Base-by-base conservation (phyloP, 2,888 invertebrate species). In the Acanthosepion pharaonis region DNA sequence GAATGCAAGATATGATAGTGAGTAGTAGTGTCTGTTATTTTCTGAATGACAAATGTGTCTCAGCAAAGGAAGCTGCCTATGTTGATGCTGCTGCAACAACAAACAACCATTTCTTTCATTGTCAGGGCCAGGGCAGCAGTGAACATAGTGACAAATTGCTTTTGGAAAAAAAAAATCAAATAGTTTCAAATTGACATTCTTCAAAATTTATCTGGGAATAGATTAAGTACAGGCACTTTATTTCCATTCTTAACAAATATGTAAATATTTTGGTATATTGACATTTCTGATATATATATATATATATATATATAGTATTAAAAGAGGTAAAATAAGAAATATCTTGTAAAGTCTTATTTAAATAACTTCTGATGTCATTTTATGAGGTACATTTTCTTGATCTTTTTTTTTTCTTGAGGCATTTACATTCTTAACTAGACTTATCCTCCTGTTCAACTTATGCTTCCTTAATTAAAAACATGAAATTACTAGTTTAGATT, bases 51-150 rank as follows among this genome's bases (percentile, higher is more conserved):
- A 78, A 33, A 78, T 78, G n/a, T 78, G n/a, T 33, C 33, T 15
- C 9, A n/a, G 11, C n/a, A 78, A 78, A 78, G n/a, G 78, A 78
- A 78, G 33, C n/a, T 78, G 33, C 15, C 15, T 15, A 78, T 78
- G 23, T 78, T 78, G 78, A 9, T 78, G 78, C 78, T 78, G 5
- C n/a, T 11, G 9, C 28, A 78, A n/a, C 28, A 8, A 55, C 55
- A 55, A 59, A 59, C 59, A 59, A 78, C 78, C 78, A 78, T 78
- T 78, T 78, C 78, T 78, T 78, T 78, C 78, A 78, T 78, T 78
- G 33, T 33, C 78, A 78, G n/a, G 78, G 78, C 78, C 78, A 78
- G 11, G 78, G 78, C 78, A n/a, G n/a, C 78, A 78, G 78, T 33
- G n/a, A 33, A n/a, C 78, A 78, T 11, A 78, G 78, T 78, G 78